Evolutionary conservation across 2,113 vertebrate genomes (phyloP), one percentile per base, ranked within the genome.

Genomic region (Ceuthmochares aereus): DNA sequence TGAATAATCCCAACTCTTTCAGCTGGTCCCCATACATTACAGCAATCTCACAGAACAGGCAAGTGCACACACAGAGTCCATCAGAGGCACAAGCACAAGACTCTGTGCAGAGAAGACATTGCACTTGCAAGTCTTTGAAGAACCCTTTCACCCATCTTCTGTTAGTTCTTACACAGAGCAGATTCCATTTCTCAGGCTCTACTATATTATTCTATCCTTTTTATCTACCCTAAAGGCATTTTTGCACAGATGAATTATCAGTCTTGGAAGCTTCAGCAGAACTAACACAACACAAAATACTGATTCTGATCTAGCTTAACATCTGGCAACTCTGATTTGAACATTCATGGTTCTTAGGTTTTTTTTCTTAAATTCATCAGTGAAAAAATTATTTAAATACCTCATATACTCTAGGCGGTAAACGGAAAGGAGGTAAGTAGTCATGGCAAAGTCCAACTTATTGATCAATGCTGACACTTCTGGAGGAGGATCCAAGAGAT

Each of bases 361-460:
- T 14, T 17, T 42, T 40, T 34, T 43, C 43, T 42, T 32, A 5
- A 75, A 76, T 17, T 29, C 4, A 52, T 56, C 15, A 60, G 43
- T 25, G 49, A 47, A 37, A 36, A 75, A 85, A 34, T 9, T 56
- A 29, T 16, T 16, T 36, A 12, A 1, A 55, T 91, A 99, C 99
- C 99, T 99, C 99, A 99, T 99, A 84, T 99, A 99, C 67, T 99
- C 99, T 12, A 99, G 98, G 54, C 99, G 98, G 91, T 99, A 99
- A 58, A 99, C 99, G 16, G 99, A 99, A 18, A 99, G 98, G 64
- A 99, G 98, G 80, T 99, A 99, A 6, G 99, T 99, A 52, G 98
- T 99, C 99, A 99, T 99, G 91, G 99, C 99, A 26, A 99, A 99
- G 96, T 99, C 99, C 34, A 99, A 96, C 93, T 99, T 99, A 98